These are phyloP conservation scores for Caranx ignobilis DNA, from an alignment of 2,113 vertebrate genomes.

Conservation along the genomic window DNA sequence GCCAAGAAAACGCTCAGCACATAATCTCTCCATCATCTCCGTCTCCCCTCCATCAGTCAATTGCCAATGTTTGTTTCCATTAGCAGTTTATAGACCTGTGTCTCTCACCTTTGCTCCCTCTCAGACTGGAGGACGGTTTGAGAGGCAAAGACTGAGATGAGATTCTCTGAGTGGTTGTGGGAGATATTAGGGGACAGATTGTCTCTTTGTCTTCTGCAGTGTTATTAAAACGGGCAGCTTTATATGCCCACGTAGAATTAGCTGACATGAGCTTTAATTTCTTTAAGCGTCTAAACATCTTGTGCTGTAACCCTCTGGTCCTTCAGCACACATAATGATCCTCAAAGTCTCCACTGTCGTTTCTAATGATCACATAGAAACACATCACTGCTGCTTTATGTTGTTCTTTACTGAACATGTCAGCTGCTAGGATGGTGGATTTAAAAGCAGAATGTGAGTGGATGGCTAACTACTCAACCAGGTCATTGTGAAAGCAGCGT, in stretches of 20 bases:
- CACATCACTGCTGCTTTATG: neutral
- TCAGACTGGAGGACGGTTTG: neutral
- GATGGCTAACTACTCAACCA: neutral
- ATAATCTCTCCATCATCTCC: constrained; percentile 1
- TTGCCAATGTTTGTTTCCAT: constrained; percentile 4
- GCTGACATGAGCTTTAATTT: too few relatives aligned
- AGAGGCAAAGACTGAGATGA: neutral
- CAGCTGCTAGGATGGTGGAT: too few relatives aligned
- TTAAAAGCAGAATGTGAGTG: neutral
- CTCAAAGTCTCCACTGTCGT: neutral
- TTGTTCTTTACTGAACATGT: neutral
- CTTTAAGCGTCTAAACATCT: too few relatives aligned
- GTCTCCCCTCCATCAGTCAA: neutral
- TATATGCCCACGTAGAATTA: too few relatives aligned
- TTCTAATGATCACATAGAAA: neutral
- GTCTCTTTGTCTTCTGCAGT: too few relatives aligned
- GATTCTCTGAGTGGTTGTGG: neutral
- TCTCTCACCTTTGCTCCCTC: neutral
- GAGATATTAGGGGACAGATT: too few relatives aligned
- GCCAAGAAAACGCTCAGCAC: constrained; percentile 10
- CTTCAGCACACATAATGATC: too few relatives aligned
- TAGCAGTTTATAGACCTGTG: neutral
- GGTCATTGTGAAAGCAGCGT: neutral
- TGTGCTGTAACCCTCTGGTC: too few relatives aligned
- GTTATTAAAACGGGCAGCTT: too few relatives aligned